Base-by-base conservation (phyloP, 2,888 invertebrate species). In the Hemaris fuciformis region DNA sequence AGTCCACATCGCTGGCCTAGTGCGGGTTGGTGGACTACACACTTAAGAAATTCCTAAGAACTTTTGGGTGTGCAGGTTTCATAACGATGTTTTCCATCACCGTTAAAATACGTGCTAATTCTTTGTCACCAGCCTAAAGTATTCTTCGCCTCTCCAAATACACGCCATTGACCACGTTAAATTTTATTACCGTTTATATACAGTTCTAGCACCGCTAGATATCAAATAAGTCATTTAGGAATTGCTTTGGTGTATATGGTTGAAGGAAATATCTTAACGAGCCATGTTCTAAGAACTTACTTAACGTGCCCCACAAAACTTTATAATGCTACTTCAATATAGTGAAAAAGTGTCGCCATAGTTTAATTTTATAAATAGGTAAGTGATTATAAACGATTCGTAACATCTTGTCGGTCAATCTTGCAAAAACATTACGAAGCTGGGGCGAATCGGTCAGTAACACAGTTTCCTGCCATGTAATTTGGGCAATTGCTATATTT, bases 351-450 rank as follows among this genome's bases (percentile, higher is more conserved):
- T 43, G n/a, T 25, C 18, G 42, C 25, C 27, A 25, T 27, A 27
- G 23, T 27, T 43, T 42, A 5, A 25, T 43, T 25, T 23, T 43
- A 42, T 41, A 42, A 38, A 58, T 25, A 25, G 25, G 23, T 42
- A 27, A 42, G 18, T 42, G 43, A 18, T 27, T 7, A 60, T 22
- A 43, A 53, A 20, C 27, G 53, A 27, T 27, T 60, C 48, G 53
- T 41, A 60, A 56, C 56, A 56, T 23, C 53, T 56, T 3, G 45
- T 53, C 42, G 42, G 53, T 53, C 18, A 10, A 18, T 31, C 53
- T 53, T 59, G 57, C 59, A 64, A 60, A 59, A 31, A 42, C 25
- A 60, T 64, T 64, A 64, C 64, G 57, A 18, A 48, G 34, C 57
- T 60, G 60, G 10, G 48, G 59, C 59, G 15, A 64, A 64, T 64